These are phyloP conservation scores for Rhopalosiphum nymphaeae DNA, from an alignment of 2,888 invertebrate species.

Conservation along the genomic window DNA sequence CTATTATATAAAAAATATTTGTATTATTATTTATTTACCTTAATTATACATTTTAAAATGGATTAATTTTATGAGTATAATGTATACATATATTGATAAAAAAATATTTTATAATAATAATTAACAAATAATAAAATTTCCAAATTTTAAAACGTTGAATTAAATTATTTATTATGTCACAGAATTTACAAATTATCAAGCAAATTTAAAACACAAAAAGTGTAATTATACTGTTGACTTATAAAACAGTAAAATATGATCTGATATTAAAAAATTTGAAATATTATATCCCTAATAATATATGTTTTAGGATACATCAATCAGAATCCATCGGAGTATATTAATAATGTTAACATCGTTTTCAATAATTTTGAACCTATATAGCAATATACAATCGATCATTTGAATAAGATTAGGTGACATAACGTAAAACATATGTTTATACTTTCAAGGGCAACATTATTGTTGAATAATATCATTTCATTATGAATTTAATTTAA, in stretches of 20 bases:
- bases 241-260: neutral
- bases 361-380: neutral
- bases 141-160: neutral
- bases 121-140: neutral
- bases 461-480: conserved; percentile 45
- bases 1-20: neutral
- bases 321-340: neutral
- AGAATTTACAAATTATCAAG: neutral
- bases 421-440: neutral
- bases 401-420: neutral
- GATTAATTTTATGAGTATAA: neutral
- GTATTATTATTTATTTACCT: neutral
- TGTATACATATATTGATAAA: neutral
- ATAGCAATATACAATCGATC: neutral
- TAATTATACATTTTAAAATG: neutral
- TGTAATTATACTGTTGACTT: neutral
- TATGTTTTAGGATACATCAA: neutral
- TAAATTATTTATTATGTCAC: neutral
- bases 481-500: conserved; percentile 29
- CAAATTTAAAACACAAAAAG: neutral
- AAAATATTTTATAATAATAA: neutral
- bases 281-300: neutral
- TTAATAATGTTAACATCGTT: neutral
- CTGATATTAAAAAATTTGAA: neutral
- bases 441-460: conserved; percentile 36